Evolutionary conservation across 2,888 invertebrate species (phyloP).

Genomic region (Agrotis exclamationis): DNA sequence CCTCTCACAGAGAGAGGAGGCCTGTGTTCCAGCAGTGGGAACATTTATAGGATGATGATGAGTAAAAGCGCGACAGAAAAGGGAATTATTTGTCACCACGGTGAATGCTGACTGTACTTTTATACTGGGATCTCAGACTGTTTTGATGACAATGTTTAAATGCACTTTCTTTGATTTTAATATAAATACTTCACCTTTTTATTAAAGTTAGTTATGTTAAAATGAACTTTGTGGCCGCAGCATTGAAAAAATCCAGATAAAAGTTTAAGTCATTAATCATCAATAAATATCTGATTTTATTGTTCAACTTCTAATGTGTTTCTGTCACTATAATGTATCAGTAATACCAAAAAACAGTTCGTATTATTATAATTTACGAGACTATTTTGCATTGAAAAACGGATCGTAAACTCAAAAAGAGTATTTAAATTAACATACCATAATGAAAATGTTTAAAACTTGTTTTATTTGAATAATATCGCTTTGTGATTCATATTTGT

Average conservation of each 20-base stretch:
- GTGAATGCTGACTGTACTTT: background rate
- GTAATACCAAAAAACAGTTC: slow-evolving; percentile 36
- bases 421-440: slow-evolving; percentile 52
- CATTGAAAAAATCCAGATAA: slow-evolving; percentile 9
- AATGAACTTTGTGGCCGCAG: background rate
- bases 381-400: slow-evolving; percentile 52
- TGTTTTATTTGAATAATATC: slow-evolving; percentile 35
- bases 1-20: no score
- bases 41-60: no score
- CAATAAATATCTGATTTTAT: slow-evolving; percentile 21
- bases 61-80: background rate
- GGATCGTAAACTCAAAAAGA: slow-evolving; percentile 43
- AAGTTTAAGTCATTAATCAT: background rate
- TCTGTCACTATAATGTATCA: slow-evolving; percentile 37
- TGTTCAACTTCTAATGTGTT: slow-evolving; percentile 21
- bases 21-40: no score
- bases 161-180: no score
- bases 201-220: background rate
- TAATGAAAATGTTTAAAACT: slow-evolving; percentile 61
- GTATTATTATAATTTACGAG: slow-evolving; percentile 47
- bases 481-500: slow-evolving; percentile 56
- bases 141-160: no score
- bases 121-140: background rate
- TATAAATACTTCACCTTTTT: background rate
- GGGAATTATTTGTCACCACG: background rate